These are phyloP conservation scores for Ptiloglossa arizonensis DNA, from an alignment of 1,140 invertebrate genomes.

Conservation along the genomic window DNA sequence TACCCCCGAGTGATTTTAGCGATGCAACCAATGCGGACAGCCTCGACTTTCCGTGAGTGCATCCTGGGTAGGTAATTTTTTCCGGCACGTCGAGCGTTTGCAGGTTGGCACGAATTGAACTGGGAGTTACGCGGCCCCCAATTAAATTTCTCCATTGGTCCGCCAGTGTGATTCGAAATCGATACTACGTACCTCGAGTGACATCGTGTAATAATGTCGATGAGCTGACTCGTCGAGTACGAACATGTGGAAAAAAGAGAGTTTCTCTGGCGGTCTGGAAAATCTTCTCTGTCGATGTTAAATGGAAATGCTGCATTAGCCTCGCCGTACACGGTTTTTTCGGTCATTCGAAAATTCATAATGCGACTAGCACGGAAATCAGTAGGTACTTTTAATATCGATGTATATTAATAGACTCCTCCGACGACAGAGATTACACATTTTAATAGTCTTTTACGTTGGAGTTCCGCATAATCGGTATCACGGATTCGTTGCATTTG, in stretches of 20 bases:
- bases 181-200: conserved; percentile 63
- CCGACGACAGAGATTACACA: too few relatives aligned
- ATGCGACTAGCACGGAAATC: too few relatives aligned
- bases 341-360: too few relatives aligned
- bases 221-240: conserved; percentile 57
- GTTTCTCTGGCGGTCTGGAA: conserved; percentile 6
- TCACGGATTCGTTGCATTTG: too few relatives aligned
- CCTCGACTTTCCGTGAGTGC: conserved; percentile 52
- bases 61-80: conserved; percentile 58
- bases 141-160: conserved; percentile 70
- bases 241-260: conserved; percentile 7
- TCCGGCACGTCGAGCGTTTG: conserved; percentile 56
- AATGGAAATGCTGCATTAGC: conserved; percentile 33
- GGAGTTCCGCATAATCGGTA: too few relatives aligned
- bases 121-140: conserved; percentile 66
- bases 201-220: conserved; percentile 67
- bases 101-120: conserved; percentile 60
- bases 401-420: too few relatives aligned
- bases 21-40: conserved; percentile 35
- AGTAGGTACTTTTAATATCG: too few relatives aligned
- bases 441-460: too few relatives aligned
- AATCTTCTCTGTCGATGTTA: conserved; percentile 11
- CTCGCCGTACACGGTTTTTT: background rate
- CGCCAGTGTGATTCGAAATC: conserved; percentile 69
- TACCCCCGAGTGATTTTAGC: conserved; percentile 59